Evolutionary conservation across 1,140 invertebrate genomes (phyloP).

Genomic region (Tetragonula clypearis): DNA sequence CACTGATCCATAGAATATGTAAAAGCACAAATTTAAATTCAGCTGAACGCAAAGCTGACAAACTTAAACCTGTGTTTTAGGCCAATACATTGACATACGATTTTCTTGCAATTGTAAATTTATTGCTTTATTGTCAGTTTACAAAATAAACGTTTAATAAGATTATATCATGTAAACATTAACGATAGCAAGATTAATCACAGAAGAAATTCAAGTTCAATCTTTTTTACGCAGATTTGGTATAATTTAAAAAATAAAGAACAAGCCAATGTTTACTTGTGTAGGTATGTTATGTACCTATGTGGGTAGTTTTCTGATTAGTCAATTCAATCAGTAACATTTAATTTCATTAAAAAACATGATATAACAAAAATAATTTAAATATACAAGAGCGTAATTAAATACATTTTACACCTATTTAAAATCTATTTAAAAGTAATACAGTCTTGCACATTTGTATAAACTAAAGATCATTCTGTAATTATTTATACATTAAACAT

Average conservation of each 20-base stretch:
- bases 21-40: slow-evolving; percentile 39
- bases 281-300: not conserved
- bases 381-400: slow-evolving; percentile 15
- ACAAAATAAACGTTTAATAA: slow-evolving; percentile 32
- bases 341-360: slow-evolving; percentile 10
- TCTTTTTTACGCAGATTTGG: slow-evolving; percentile 21
- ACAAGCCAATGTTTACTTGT: not conserved
- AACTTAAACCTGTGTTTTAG: not conserved
- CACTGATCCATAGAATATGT: not conserved
- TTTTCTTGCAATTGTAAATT: not conserved
- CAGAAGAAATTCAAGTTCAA: not conserved
- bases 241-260: slow-evolving; percentile 3
- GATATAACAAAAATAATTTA: slow-evolving; percentile 41
- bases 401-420: slow-evolving; percentile 19
- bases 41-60: not conserved
- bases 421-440: slow-evolving; percentile 31
- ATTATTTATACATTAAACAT: slow-evolving; percentile 34
- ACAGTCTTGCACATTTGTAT: slow-evolving; percentile 48
- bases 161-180: slow-evolving; percentile 3
- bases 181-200: not conserved
- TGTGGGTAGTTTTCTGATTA: not conserved
- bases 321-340: not conserved
- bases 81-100: too few species aligned
- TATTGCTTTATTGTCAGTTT: slow-evolving; percentile 38
- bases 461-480: slow-evolving; percentile 36